Evolutionary conservation across 2,113 vertebrate genomes (phyloP).

Genomic region (Leptodactylus fuscus): DNA sequence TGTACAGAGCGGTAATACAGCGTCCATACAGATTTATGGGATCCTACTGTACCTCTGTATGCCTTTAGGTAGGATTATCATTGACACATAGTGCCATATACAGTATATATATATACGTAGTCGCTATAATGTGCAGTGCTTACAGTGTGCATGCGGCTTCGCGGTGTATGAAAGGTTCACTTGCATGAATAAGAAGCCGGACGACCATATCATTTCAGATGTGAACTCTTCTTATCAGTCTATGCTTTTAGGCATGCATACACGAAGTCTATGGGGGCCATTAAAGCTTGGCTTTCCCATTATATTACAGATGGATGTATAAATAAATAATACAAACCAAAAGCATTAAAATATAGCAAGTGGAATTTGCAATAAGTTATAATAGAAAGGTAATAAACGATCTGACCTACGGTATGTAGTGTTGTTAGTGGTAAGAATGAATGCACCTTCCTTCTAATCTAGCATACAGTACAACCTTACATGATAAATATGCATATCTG

Average conservation of each 20-base stretch:
- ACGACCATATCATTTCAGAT: background rate
- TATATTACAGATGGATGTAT: background rate
- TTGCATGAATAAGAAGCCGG: background rate
- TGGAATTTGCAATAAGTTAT: background rate
- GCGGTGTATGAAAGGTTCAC: background rate
- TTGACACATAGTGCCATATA: background rate
- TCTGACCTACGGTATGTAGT: background rate
- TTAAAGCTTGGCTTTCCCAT: background rate
- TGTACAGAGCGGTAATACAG: background rate
- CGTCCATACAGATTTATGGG: background rate
- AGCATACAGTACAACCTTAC: background rate
- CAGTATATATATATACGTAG: background rate
- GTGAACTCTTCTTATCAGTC: background rate
- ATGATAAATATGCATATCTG: conserved; percentile 31
- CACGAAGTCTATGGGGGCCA: background rate
- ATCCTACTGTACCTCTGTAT: background rate
- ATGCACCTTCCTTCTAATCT: conserved; percentile 43
- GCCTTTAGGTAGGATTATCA: background rate
- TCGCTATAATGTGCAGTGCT: background rate
- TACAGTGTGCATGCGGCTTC: background rate
- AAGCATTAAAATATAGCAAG: background rate
- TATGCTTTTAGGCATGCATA: background rate
- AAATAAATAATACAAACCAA: background rate
- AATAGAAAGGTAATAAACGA: background rate
- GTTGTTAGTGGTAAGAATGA: conserved; percentile 39